Conservation (phyloP, 2,113 vertebrate genomes). For the Ciconia maguari region DNA sequence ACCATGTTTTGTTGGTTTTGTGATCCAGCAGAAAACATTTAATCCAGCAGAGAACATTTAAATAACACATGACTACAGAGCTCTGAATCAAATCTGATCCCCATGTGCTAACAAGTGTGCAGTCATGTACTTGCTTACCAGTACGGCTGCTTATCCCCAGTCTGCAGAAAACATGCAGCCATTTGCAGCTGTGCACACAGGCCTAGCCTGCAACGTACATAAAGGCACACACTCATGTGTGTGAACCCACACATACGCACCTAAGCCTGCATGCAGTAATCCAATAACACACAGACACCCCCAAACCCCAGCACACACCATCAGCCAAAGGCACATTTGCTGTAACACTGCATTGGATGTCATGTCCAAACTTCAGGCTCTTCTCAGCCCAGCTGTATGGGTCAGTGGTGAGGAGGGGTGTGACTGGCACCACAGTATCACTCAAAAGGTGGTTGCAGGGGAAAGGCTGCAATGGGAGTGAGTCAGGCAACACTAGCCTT, state of each 20-base stretch:
- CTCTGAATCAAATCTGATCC: neutral
- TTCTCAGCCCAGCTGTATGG: neutral
- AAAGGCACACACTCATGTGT: neutral
- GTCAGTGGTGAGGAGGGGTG: neutral
- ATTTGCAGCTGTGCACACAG: neutral
- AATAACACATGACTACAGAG: neutral
- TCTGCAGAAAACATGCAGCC: neutral
- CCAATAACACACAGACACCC: neutral
- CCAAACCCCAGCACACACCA: neutral
- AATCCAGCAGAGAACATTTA: conserved; percentile 23
- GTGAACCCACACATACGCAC: neutral
- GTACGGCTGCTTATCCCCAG: neutral
- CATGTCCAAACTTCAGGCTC: neutral
- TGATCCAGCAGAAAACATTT: conserved; percentile 12
- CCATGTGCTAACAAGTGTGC: neutral
- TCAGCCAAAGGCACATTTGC: neutral
- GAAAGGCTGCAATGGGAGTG: neutral
- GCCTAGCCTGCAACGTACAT: neutral
- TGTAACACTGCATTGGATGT: neutral
- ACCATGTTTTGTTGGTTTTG: neutral
- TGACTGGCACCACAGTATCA: neutral
- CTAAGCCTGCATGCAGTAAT: neutral
- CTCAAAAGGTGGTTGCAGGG: neutral
- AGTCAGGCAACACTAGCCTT: neutral
- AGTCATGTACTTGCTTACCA: neutral